Base-by-base conservation (phyloP, 2,888 invertebrate genomes). In the Lithosia quadra region DNA sequence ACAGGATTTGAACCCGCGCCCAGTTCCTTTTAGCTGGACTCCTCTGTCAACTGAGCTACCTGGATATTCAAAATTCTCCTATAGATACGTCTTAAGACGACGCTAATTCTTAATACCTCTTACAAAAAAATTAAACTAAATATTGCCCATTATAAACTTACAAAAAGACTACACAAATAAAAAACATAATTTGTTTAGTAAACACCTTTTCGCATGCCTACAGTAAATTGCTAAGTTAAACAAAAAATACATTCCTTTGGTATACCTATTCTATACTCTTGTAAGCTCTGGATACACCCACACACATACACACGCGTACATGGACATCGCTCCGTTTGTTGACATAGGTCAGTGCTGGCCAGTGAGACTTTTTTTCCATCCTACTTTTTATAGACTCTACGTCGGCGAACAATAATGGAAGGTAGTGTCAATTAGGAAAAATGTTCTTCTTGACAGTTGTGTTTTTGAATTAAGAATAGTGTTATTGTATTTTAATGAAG, bases 321-420 rank as follows among this genome's bases (percentile, higher is more conserved):
- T 62, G 69, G 75, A 56, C 78, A 74, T 60, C 77, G 78, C 78
- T 80, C 84, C 84, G 88, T 88, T 85, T 90, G 91, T 94, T 94
- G 92, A 92, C 93, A 90, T 92, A 92, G 94, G 94, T 94, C 92
- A 93, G 93, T 90, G 89, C 86, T 79, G 80, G 83, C 80, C 79
- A 78, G 77, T 76, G 70, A 79, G 66, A 74, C 75, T 86, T 82
- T 82, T 76, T 79, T 80, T 85, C 85, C 87, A 85, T 82, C 80
- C 70, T 72, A 80, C 68, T 63, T 64, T 67, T 70, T 63, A 71
- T 64, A 66, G 65, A 66, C 61, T 62, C 68, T 72, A 73, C 77
- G 68, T 72, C 75, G 63, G 63, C 36, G 70, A 74, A 77, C 81
- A 77, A 79, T 77, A 77, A 68, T 66, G 62, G 69, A 62, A 75